A percentile compares a stretch with the other conserved stretches of the same genome.
These are phyloP conservation scores for Casuarius casuarius DNA, from an alignment of 2,113 vertebrate genomes.

Conservation along the genomic window DNA sequence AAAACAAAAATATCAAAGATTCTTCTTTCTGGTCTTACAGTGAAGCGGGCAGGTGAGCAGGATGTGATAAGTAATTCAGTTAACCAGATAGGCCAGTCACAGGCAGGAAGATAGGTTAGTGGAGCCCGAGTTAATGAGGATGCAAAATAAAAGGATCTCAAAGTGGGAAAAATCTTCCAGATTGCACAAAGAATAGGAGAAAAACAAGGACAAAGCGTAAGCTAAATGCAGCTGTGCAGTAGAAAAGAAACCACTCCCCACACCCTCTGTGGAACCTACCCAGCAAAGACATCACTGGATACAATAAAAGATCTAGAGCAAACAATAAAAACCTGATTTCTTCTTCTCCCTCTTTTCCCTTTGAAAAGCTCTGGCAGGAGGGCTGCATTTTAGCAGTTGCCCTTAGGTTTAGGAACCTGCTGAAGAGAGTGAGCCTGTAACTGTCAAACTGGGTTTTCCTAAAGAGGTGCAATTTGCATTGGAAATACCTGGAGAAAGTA, in stretches of 20 bases:
- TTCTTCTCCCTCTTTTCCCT: not conserved
- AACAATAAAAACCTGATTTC: not conserved
- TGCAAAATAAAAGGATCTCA: not conserved
- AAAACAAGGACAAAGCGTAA: not conserved
- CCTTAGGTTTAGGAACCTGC: not conserved
- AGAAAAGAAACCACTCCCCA: not conserved
- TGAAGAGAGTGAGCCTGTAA: not conserved
- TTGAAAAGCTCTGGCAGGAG: not conserved
- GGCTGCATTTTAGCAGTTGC: not conserved
- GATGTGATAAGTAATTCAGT: not conserved
- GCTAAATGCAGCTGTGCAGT: not conserved
- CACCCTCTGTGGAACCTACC: rapidly evolving
- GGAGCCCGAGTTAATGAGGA: not conserved
- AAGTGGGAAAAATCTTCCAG: not conserved
- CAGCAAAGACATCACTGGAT: not conserved
- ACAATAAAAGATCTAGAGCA: not conserved
- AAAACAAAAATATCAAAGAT: not conserved
- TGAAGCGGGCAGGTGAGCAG: not conserved
- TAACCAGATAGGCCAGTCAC: not conserved
- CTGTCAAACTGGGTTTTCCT: not conserved
- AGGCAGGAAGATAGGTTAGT: not conserved
- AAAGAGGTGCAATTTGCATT: not conserved
- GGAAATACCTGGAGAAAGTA: not conserved
- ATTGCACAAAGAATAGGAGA: not conserved
- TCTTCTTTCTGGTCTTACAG: not conserved